Evolutionary conservation across 1,140 invertebrate species (phyloP).

Genomic region (Papilio xuthus): DNA sequence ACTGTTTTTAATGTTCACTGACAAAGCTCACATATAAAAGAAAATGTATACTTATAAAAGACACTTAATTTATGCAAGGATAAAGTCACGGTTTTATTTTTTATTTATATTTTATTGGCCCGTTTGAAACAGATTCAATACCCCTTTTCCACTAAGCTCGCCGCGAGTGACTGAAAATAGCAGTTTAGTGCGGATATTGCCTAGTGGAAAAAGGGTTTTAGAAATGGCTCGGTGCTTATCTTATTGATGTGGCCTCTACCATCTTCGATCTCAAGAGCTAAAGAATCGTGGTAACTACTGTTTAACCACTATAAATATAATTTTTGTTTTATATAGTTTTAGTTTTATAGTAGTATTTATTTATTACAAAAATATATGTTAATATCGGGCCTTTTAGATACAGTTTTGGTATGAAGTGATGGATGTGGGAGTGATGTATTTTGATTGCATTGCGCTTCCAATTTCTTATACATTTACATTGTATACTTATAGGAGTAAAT

Average conservation of each 20-base stretch:
- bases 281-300: slow-evolving; percentile 27
- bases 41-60: slow-evolving; percentile 7
- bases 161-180: background rate
- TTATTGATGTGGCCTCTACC: slow-evolving; percentile 25
- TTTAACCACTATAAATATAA: slow-evolving; percentile 25
- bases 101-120: slow-evolving; percentile 14
- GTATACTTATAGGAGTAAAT: slow-evolving; percentile 47
- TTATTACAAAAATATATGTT: background rate
- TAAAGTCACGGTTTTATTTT: slow-evolving; percentile 6
- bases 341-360: slow-evolving; percentile 33
- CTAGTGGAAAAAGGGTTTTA: background rate
- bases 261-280: slow-evolving; percentile 35
- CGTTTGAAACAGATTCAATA: background rate
- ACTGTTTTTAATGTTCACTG: background rate
- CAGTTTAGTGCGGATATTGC: background rate
- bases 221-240: slow-evolving; percentile 33
- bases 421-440: slow-evolving; percentile 7
- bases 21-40: background rate
- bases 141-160: background rate
- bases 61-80: slow-evolving; percentile 10
- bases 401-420: slow-evolving; percentile 36
- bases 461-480: slow-evolving; percentile 30
- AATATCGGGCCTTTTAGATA: background rate
- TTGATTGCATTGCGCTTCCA: slow-evolving; percentile 36
- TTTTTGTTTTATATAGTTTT: slow-evolving; percentile 32